Conservation (phyloP, 2,797 vertebrate species). For the Pyrocephalus nanus region DNA sequence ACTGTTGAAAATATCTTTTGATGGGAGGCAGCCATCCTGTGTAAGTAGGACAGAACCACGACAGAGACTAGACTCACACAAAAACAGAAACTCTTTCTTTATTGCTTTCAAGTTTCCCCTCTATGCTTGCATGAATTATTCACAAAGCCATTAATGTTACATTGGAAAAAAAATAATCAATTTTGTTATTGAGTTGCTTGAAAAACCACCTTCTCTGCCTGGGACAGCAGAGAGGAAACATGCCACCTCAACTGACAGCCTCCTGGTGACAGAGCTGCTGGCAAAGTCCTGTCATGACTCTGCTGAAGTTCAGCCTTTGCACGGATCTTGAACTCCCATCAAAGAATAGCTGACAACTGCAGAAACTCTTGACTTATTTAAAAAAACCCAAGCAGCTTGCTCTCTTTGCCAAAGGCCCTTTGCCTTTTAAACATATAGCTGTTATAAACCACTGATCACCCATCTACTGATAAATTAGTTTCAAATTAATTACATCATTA, state of each 20-base stretch:
- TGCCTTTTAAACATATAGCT: conserved; percentile 10
- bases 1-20: not conserved
- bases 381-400: not conserved
- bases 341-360: not conserved
- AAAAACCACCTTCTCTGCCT: not conserved
- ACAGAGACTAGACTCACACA: not conserved
- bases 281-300: not conserved
- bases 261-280: not conserved
- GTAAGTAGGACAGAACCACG: not conserved
- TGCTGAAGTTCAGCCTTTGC: conserved; percentile 17
- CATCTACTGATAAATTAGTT: not conserved
- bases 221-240: not conserved
- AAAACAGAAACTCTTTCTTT: not conserved
- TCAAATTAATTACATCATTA: not conserved
- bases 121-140: not conserved
- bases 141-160: not conserved
- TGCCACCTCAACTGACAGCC: not conserved
- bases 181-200: not conserved
- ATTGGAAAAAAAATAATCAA: not conserved
- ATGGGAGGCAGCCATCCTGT: not conserved
- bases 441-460: not conserved
- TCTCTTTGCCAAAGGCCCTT: conserved; percentile 35
- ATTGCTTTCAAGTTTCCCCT: not conserved
- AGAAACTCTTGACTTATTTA: conserved; percentile 21
- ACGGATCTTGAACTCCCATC: not conserved